Evolutionary conservation across 2,113 vertebrate species (phyloP).

Genomic region (Echinops telfairi): DNA sequence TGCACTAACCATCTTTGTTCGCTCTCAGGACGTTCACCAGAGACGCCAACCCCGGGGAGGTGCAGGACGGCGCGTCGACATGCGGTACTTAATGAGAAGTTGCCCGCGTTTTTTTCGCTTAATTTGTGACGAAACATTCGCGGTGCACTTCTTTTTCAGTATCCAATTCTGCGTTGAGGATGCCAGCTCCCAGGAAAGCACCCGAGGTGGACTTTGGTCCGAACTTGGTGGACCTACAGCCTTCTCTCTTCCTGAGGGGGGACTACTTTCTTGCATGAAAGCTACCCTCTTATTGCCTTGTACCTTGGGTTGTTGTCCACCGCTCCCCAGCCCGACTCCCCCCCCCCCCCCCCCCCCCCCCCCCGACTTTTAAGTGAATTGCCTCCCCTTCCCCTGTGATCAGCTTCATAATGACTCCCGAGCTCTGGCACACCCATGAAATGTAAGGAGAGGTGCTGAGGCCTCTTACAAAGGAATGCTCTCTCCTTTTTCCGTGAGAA

Average conservation of each 20-base stretch:
- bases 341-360: too few species aligned
- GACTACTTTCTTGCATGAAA: not conserved
- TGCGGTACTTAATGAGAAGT: constrained; percentile 80
- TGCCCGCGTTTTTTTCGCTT: constrained; percentile 83
- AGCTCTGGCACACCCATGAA: not conserved
- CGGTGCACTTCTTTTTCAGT: constrained; percentile 83
- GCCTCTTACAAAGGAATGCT: not conserved
- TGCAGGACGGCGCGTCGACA: fast-evolving
- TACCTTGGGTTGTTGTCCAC: fast-evolving
- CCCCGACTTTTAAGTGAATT: too few species aligned
- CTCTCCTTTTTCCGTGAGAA: not conserved
- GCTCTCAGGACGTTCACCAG: not conserved
- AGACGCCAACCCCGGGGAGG: fast-evolving
- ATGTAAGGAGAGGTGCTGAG: not conserved
- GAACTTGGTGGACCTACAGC: fast-evolving
- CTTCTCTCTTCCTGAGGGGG: not conserved
- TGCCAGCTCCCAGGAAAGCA: fast-evolving
- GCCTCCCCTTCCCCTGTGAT: too few species aligned
- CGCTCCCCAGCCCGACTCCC: too few species aligned
- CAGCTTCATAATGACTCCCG: not conserved
- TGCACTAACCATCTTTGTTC: fast-evolving
- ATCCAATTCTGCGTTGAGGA: constrained; percentile 51
- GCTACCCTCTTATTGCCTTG: fast-evolving
- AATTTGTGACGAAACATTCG: constrained; percentile 83
- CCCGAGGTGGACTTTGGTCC: fast-evolving